phyloP scores from a whole-genome alignment of 2,797 vertebrate species.

The Channa striata region DNA sequence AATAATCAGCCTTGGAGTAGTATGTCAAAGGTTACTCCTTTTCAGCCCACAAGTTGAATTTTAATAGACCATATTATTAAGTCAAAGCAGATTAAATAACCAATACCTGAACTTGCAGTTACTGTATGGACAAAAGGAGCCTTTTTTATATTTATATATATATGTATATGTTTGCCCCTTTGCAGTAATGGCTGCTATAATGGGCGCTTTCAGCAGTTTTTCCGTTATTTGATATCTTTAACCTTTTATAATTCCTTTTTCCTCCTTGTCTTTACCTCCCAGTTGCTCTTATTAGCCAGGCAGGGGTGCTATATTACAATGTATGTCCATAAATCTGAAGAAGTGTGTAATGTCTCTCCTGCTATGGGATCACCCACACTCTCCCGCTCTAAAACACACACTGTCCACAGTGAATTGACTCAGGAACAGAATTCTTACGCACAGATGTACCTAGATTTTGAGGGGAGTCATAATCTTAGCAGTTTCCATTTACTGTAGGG shows the following conservation, averaged over 20 bases:
- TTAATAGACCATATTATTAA: neutral
- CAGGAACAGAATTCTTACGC: conserved; percentile 25
- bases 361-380: conserved; percentile 31
- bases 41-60: conserved; percentile 7
- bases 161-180: conserved; percentile 30
- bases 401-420: conserved; percentile 17
- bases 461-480: conserved; percentile 61
- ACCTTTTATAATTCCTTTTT: neutral
- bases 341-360: conserved; percentile 36
- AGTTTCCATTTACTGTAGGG: conserved; percentile 57
- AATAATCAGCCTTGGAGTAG: neutral
- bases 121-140: conserved; percentile 43
- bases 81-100: conserved; percentile 7
- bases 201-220: conserved; percentile 3
- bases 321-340: conserved; percentile 55
- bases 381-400: conserved; percentile 13
- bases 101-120: conserved; percentile 29
- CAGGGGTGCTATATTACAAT: conserved; percentile 45
- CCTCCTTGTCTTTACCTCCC: neutral
- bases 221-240: conserved; percentile 16
- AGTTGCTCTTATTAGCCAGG: conserved; percentile 50
- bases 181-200: conserved; percentile 2
- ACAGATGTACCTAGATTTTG: conserved; percentile 45
- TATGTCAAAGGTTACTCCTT: neutral
- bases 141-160: too few relatives aligned